Base-by-base conservation (phyloP, 2,113 vertebrate species). In the Machaerirhynchus nigripectus region DNA sequence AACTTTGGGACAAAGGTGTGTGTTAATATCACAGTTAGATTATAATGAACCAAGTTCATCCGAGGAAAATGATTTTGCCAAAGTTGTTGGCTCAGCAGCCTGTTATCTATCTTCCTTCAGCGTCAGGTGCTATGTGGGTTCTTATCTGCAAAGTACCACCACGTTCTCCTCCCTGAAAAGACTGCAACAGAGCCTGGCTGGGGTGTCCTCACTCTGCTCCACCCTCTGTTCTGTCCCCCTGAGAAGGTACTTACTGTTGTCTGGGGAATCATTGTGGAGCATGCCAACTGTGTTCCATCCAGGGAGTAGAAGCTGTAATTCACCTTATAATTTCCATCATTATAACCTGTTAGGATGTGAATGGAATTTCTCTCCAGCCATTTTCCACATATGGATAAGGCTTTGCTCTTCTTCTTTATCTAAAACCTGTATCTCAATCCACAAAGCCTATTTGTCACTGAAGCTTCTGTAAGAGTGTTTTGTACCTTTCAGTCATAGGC, bases 311-410 rank as follows among this genome's bases (percentile, higher is more conserved):
- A 85, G 24, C 21, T 49, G 13, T 30, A 35, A 17, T 49, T 57
- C 16, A 35, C 16, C 31, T 26, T 11, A 2, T 35, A 14, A 19
- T 35, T 85, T 31, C 35, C 3, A 1, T 49, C 0, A 0, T 42
- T 26, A 6, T 21, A 26, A 21, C 8, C 7, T 67, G 31, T 21
- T 42, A 31, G 21, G 21, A 21, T 42, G 31, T 17, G 26, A 35
- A 21, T 6, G 35, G 31, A 76, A 35, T 17, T 14, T 76, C 31
- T 50, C 16, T 23, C 5, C 16, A 76, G 26, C 11, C 11, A 17
- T 31, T 42, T 42, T 31, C 26, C 61, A 59, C 6, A 7, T 31
- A 21, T 31, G 11, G 26, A 22, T 52, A 57, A 52, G n/a, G 15
- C 6, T 83, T 80, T 22, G 24, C 13, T 47, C 26, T 59, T 87